Conservation (phyloP, 2,797 vertebrate species). For the Sebastes minor region DNA sequence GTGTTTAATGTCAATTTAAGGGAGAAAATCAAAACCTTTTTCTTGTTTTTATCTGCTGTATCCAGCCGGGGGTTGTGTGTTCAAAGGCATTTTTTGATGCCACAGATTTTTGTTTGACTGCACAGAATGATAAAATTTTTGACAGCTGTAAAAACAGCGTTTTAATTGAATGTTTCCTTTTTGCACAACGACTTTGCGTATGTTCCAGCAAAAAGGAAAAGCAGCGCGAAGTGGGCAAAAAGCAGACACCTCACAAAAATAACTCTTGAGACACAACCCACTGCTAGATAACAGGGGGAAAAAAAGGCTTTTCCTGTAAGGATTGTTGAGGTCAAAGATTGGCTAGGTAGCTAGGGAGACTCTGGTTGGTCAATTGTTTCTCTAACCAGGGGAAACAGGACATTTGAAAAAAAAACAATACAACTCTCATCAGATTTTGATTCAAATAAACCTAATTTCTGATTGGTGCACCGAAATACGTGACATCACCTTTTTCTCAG, state of each 20-base stretch:
- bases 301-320: neutral
- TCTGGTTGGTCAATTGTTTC: neutral
- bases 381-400: neutral
- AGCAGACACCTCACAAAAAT: neutral
- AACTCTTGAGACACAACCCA: neutral
- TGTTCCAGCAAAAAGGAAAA: too few species aligned
- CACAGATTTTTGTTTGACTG: fast-evolving
- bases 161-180: fast-evolving
- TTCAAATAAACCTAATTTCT: too few species aligned
- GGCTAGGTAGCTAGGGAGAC: neutral
- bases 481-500: too few species aligned
- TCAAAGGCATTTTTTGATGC: too few species aligned
- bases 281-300: neutral
- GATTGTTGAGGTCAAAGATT: neutral
- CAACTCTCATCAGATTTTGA: too few species aligned
- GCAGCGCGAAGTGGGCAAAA: too few species aligned
- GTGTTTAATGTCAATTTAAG: too few species aligned
- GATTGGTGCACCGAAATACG: too few species aligned
- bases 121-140: fast-evolving
- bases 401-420: too few species aligned
- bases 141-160: fast-evolving
- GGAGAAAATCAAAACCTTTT: fast-evolving
- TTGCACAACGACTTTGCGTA: fast-evolving
- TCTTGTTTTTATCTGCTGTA: too few species aligned
- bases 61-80: too few species aligned